Base-by-base conservation (phyloP, 2,888 invertebrate species). In the Bembecia ichneumoniformis region DNA sequence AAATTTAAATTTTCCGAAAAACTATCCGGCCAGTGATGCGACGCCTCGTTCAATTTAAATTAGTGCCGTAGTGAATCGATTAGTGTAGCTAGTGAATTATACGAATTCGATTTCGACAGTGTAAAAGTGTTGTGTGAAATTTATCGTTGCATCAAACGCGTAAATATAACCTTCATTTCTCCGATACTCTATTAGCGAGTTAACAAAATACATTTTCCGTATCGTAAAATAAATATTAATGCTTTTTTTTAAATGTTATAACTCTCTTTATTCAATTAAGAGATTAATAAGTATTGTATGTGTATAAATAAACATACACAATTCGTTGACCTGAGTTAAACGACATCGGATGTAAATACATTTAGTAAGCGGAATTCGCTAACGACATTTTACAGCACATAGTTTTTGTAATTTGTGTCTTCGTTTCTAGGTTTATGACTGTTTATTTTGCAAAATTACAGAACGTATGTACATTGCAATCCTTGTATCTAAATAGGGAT, bases 241-340 rank as follows among this genome's bases (percentile, higher is more conserved):
- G 11, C 1, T 40, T 40, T 40, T n/a, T 40, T 3, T 13, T 11
- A 11, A 13, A 40, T 40, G 2, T 14, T 13, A 13, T 10, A 40
- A 40, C n/a, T n/a, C 5, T 36, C 11, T 40, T 28, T 28, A 5
- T 5, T 28, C 7, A 7, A 28, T 28, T 28, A n/a, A n/a, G n/a
- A n/a, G n/a, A n/a, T n/a, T n/a, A n/a, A n/a, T n/a, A n/a, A n/a
- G n/a, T n/a, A n/a, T n/a, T n/a, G n/a, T 28, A 28, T 9, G 28
- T 28, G 28, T 28, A 28, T 28, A 28, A 28, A 59, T 59, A 57
- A 47, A 53, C 70, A 64, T 64, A 58, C 62, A 64, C 67, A 74
- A 81, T 74, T 56, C 80, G 63, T 71, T 79, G 79, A 82, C 81
- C 82, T 68, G 70, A 47, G 60, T 54, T 60, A 57, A 59, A 60